Conservation (phyloP, 2,113 vertebrate genomes). For the Ochotona curzoniae region DNA sequence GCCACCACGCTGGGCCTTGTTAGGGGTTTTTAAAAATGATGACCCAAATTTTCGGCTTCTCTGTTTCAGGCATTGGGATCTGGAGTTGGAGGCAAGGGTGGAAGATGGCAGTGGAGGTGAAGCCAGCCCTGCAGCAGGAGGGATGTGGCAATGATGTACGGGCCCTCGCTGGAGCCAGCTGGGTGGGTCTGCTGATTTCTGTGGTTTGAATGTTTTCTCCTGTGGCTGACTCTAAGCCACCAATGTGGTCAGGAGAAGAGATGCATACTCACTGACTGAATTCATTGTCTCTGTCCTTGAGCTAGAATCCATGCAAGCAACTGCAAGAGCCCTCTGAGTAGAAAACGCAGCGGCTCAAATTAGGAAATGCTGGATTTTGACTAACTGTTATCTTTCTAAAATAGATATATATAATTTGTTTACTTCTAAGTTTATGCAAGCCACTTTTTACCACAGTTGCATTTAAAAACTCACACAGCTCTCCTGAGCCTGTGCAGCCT, state of each 20-base stretch:
- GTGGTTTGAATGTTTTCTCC: neutral
- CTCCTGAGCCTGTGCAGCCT: neutral
- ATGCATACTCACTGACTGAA: neutral
- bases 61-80: conserved; percentile 1
- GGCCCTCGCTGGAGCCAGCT: neutral
- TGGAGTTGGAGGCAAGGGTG: neutral
- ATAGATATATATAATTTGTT: neutral
- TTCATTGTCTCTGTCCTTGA: neutral
- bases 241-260: neutral
- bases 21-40: neutral
- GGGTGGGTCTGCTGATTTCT: conserved; percentile 1
- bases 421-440: neutral
- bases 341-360: neutral
- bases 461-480: neutral
- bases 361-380: conserved; percentile 26
- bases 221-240: neutral
- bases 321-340: neutral
- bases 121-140: neutral
- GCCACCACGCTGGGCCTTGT: neutral
- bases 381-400: too few relatives aligned
- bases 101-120: neutral
- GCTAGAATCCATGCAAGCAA: neutral
- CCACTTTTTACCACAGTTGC: conserved; percentile 27
- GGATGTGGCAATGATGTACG: neutral
- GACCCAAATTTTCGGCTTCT: conserved; percentile 1